These are phyloP conservation scores for Rhea pennata DNA, from an alignment of 2,113 vertebrate genomes.

Conservation along the genomic window DNA sequence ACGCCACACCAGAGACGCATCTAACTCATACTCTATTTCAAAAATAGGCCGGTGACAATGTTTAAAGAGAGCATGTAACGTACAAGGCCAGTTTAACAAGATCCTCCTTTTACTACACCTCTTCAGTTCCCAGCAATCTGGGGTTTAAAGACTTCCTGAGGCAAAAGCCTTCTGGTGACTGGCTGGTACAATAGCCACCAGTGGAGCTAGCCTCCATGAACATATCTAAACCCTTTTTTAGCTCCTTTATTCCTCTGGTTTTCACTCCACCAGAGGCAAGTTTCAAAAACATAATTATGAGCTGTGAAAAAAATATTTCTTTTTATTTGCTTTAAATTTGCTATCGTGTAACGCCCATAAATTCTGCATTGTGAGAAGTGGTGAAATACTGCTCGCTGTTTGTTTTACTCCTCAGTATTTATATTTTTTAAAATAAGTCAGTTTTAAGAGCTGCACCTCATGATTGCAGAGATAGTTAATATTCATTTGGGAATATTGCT, in stretches of 20 bases:
- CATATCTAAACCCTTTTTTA: background rate
- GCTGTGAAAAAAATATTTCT: background rate
- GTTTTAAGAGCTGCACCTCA: background rate
- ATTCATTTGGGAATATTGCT: background rate
- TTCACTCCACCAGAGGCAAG: background rate
- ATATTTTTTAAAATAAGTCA: background rate
- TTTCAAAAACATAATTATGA: background rate
- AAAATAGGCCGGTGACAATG: background rate
- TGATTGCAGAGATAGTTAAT: background rate
- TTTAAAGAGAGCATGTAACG: background rate
- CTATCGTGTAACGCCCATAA: background rate
- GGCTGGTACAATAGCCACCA: background rate
- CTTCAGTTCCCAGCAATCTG: background rate
- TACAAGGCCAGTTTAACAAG: background rate
- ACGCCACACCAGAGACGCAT: background rate
- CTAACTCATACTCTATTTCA: background rate
- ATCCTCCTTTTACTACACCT: background rate
- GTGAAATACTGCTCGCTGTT: background rate
- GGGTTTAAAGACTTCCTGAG: background rate
- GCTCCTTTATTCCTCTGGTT: background rate
- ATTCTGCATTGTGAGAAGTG: background rate
- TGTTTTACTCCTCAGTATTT: background rate
- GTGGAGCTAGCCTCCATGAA: background rate
- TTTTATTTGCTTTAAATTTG: background rate
- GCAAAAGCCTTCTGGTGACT: background rate